These are phyloP conservation scores for Anguilla obscura DNA, from an alignment of 2,797 vertebrate genomes.

Conservation along the genomic window DNA sequence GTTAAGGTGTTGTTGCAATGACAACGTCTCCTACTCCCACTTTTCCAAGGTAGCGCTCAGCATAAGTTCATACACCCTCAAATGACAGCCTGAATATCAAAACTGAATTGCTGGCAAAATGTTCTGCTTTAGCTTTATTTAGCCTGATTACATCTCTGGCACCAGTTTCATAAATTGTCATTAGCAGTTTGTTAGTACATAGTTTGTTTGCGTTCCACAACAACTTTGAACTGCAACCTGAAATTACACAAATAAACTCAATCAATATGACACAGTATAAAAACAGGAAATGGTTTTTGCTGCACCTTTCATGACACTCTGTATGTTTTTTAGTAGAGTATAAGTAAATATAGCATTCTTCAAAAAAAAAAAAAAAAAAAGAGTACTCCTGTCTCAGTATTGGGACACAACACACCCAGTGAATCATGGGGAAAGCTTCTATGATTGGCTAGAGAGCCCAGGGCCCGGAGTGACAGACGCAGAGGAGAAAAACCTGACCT, in stretches of 20 bases:
- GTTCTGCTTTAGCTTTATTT: background rate
- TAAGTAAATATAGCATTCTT: background rate
- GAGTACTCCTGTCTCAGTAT: background rate
- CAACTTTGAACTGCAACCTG: background rate
- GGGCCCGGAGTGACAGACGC: constrained; percentile 13
- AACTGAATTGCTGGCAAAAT: background rate
- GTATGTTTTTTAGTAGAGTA: background rate
- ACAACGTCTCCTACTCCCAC: background rate
- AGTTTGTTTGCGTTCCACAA: background rate
- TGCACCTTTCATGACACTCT: background rate
- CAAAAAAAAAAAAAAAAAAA: background rate
- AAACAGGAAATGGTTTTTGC: background rate
- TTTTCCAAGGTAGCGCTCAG: background rate
- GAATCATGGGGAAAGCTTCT: background rate
- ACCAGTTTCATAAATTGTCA: background rate
- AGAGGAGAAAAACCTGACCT: constrained; percentile 54
- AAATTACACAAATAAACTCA: background rate
- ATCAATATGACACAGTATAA: background rate
- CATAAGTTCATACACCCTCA: background rate
- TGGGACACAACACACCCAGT: constrained; percentile 2
- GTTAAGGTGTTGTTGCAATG: background rate
- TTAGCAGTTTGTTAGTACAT: background rate
- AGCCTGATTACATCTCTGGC: background rate
- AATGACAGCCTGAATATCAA: background rate
- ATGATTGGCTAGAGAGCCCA: constrained; percentile 13